Base-by-base conservation (phyloP, 2,888 invertebrate species). In the Physocephala rufipes region DNA sequence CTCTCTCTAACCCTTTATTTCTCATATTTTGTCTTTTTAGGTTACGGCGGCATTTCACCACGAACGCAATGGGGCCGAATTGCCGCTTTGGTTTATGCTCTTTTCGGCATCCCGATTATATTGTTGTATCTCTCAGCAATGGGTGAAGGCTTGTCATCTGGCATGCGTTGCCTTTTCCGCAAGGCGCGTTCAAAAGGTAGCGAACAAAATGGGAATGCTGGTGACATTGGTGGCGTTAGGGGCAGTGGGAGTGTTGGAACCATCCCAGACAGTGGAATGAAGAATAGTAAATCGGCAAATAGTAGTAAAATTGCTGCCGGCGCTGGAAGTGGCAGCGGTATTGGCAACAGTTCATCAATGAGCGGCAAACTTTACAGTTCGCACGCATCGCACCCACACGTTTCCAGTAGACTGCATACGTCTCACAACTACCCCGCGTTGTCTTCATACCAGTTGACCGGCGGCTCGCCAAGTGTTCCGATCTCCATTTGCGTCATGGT, bases 51-150 rank as follows among this genome's bases (percentile, higher is more conserved):
- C 81, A 91, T 95, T 72, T 91, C 93, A 3, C 95, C 95, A 3
- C 89, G 90, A 78, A 95, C 94, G 3, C 88, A 92, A 51, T 92
- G 90, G 89, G 95, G 95, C 36, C 84, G 86, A 79, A 85, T 94
- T 77, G 93, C 92, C 73, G 94, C 95, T n/a, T 91, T 95, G 75
- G 88, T 92, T 71, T 95, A 95, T 86, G 94, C 95, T 0, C 89
- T 95, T 73, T 89, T 94, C 73, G 95, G 96, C 67, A 95, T 96
- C 78, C 96, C 96, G 26, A 88, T 96, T 80, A 93, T 96, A 87
- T 89, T 96, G 85, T 89, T 96, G 67, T 96, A 96, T 86, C 89
- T 96, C 70, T 94, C 95, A 68, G 94, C 95, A 65, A 92, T 95
- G 76, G 96, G 95, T 58, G 94, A 94, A 82, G 91, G 93, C 21